Evolutionary conservation across 1,140 invertebrate genomes (phyloP), one percentile per base, ranked within the genome.

Genomic region (Prorops nasuta): DNA sequence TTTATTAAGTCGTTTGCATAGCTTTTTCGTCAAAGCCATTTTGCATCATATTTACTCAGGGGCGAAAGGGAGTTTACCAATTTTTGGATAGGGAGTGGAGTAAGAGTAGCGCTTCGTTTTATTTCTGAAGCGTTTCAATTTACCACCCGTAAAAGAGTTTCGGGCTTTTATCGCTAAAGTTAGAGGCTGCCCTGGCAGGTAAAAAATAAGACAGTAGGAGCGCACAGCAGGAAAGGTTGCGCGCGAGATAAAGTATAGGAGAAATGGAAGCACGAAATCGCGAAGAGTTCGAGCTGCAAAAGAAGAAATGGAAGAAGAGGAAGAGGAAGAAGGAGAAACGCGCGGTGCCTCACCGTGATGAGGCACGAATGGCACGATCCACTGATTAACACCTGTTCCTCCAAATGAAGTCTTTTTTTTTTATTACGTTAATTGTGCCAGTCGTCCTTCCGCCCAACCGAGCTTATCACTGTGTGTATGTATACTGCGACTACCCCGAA

Each of bases 61-160:
- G n/a, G 24, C 24, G 24, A 28, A 28, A 28, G 4, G 4, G 10
- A 28, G 10, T n/a, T 28, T 28, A 28, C 24, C 4, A 28, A 10
- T 10, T 4, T 4, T 9, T 31, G 41, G 3, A 18, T 28, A 31
- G 41, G 15, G 15, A 12, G 14, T 28, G 24, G 24, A 28, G 4
- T 6, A 10, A 4, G 24, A 6, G 9, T 2, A 17, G 3, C 10
- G 36, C 15, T 36, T 34, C 35, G 39, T 44, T 63, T 55, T 60
- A 55, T 64, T 64, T 56, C 57, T 44, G 34, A 41, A 21, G 35
- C 54, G 58, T 67, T 68, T 68, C 60, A 65, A 63, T 65, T 65
- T 59, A 56, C 49, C 54, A 39, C 22, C 49, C 51, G 48, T 53
- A 48, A 59, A 63, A 60, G 53, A 57, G 50, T 64, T 63, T 63